These are phyloP conservation scores for Euzophera pinguis DNA, from an alignment of 2,888 invertebrate species.

Conservation along the genomic window DNA sequence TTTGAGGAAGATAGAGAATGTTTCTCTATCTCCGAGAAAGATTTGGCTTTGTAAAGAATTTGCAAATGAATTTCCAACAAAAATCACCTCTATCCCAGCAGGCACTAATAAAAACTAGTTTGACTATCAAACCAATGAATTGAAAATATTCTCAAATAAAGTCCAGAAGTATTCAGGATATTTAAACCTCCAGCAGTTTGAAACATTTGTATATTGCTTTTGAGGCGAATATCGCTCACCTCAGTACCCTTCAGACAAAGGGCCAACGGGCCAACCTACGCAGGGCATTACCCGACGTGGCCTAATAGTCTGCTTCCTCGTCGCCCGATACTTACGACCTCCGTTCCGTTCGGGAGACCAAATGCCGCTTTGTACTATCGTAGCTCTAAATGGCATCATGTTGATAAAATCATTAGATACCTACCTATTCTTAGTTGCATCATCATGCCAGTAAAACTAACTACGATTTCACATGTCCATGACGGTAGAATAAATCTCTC, in stretches of 20 bases:
- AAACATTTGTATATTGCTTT: not conserved
- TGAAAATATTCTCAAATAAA: too few species aligned
- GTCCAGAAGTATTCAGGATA: constrained; percentile 8
- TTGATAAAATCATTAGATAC: not conserved
- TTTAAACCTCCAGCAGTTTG: not conserved
- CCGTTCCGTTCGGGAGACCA: constrained; percentile 18
- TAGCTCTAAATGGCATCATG: not conserved
- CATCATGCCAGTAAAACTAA: too few species aligned
- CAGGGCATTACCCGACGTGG: constrained; percentile 56
- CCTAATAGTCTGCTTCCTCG: constrained; percentile 48
- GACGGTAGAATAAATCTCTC: too few species aligned
- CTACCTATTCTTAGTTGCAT: too few species aligned
- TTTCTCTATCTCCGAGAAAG: too few species aligned
- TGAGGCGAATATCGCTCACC: constrained; percentile 2
- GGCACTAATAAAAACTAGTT: too few species aligned
- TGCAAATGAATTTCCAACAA: too few species aligned
- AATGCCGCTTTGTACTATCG: constrained; percentile 2
- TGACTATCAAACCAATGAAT: too few species aligned
- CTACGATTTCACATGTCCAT: too few species aligned
- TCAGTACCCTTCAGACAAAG: constrained; percentile 43
- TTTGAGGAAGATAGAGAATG: too few species aligned
- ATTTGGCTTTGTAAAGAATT: too few species aligned
- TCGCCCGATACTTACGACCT: constrained; percentile 32
- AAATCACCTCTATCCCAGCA: too few species aligned
- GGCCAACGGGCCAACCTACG: constrained; percentile 63